These are phyloP conservation scores for Lanistes nyassanus DNA, from an alignment of 1,140 invertebrate genomes.

Conservation along the genomic window DNA sequence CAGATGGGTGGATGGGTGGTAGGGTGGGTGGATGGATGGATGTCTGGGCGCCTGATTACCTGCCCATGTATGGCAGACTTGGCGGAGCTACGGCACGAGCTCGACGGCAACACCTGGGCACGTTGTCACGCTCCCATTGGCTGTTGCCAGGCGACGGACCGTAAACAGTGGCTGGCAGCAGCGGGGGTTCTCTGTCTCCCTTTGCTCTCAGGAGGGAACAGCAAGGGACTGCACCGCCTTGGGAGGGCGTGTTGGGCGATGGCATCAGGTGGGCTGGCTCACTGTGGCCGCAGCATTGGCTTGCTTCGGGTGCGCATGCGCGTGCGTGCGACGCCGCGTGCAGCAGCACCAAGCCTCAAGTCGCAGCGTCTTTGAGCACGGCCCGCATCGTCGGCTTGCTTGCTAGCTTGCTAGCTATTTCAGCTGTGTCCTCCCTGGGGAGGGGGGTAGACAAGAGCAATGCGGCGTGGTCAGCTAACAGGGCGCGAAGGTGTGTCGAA, in stretches of 20 bases:
- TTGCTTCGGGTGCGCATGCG: not conserved
- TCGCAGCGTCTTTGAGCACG: too few species aligned
- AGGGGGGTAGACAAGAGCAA: too few species aligned
- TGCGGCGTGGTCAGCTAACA: too few species aligned
- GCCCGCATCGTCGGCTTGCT: too few species aligned
- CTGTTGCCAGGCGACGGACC: slow-evolving; percentile 35
- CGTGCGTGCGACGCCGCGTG: too few species aligned
- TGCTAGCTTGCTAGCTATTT: too few species aligned
- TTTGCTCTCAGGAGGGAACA: slow-evolving; percentile 3
- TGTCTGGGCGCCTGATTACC: not conserved
- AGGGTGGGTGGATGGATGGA: not conserved
- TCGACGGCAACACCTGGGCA: slow-evolving; percentile 8
- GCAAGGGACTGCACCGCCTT: not conserved
- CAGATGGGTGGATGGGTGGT: not conserved
- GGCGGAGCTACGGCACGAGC: not conserved
- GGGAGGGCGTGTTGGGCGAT: slow-evolving; percentile 9
- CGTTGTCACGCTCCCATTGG: slow-evolving; percentile 35
- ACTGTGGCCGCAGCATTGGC: not conserved
- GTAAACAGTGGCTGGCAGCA: slow-evolving; percentile 29
- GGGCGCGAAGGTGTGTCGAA: too few species aligned
- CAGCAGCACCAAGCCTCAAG: too few species aligned
- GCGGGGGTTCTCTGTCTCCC: too few species aligned
- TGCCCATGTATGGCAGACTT: slow-evolving; percentile 6
- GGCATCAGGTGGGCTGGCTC: slow-evolving; percentile 8
- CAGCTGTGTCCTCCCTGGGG: too few species aligned